A percentile compares a stretch with the other conserved stretches of the same genome.
Evolutionary conservation across 2,797 vertebrate genomes (phyloP).

Genomic region (Peromyscus eremicus): DNA sequence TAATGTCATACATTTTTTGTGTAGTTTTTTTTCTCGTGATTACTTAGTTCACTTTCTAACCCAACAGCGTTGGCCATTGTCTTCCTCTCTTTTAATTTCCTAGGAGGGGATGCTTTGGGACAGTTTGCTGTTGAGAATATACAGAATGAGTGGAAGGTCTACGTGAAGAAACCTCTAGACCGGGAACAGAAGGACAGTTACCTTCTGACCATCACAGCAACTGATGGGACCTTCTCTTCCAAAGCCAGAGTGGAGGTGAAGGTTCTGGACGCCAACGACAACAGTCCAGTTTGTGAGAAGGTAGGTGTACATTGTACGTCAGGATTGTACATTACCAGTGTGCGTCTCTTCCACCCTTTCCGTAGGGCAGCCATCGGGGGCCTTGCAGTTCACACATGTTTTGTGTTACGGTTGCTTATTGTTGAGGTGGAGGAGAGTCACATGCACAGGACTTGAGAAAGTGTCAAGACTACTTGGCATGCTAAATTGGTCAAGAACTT

Average conservation of each 20-base stretch:
- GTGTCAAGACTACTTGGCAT: not conserved
- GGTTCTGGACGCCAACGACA: conserved; percentile 99
- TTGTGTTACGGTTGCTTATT: not conserved
- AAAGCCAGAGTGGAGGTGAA: conserved; percentile 98
- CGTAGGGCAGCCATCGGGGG: rapidly evolving
- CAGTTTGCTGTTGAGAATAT: conserved; percentile 97
- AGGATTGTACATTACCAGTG: not conserved
- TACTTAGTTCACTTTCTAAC: not conserved
- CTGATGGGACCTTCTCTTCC: conserved; percentile 96
- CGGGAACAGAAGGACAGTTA: conserved; percentile 97
- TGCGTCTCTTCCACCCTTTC: not conserved
- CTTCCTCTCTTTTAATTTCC: conserved; percentile 76
- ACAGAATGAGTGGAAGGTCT: conserved; percentile 99
- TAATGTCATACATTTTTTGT: not conserved
- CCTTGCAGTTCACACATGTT: not conserved
- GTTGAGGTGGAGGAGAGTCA: not conserved
- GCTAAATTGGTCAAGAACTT: not conserved
- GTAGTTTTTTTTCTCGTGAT: not conserved
- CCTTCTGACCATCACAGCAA: conserved; percentile 97
- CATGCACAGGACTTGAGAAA: not conserved
- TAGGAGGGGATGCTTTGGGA: conserved; percentile 96
- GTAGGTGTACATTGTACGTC: conserved; percentile 85
- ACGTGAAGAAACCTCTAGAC: conserved; percentile 96
- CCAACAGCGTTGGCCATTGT: not conserved
- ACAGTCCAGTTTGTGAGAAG: conserved; percentile 97